Base-by-base conservation (phyloP, 2,113 vertebrate genomes). In the Equus przewalskii region DNA sequence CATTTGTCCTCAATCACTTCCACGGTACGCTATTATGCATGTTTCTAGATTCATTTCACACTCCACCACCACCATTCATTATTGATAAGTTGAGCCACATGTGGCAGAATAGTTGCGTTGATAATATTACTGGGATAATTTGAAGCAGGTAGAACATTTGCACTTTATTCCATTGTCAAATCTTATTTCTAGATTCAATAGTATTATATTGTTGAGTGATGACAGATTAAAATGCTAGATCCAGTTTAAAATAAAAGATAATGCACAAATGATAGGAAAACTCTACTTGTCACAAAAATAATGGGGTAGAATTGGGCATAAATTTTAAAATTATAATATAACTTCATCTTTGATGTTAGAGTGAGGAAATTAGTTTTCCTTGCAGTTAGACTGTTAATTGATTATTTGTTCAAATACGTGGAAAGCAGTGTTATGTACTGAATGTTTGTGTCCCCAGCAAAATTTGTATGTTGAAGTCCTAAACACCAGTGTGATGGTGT, bases 291-390 rank as follows among this genome's bases (percentile, higher is more conserved):
- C 9, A 41, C 14, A 33, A 67, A 87, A 56, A 82, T 51, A 80
- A 51, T 51, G 11, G 5, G 10, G 30, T n/a, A 67, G 46, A 91
- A 60, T 65, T 90, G 11, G 15, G 1, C 2, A 75, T n/a, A 82
- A 1, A 80, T 80, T 85, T 89, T 75, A 82, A 96, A 85, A 75
- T 89, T 65, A 91, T 67, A 85, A 56, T 93, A 11, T 13, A 87
- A 54, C 51, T 54, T 54, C 8, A 30, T 26, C 3, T 85, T 73
- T 56, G 44, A 64, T 65, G n/a, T 33, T 67, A 21, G 18, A 70
- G 51, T 69, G 26, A 72, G n/a, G 41, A 21, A 70, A 79, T 33
- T 51, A n/a, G 30, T 67, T 81, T 72, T 75, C 14, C 26, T 16
- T 89, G 4, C 36, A 85, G 24, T 16, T 51, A 84, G 58, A 49